Conservation (phyloP, 2,888 invertebrate genomes). For the Halictus ligatus region DNA sequence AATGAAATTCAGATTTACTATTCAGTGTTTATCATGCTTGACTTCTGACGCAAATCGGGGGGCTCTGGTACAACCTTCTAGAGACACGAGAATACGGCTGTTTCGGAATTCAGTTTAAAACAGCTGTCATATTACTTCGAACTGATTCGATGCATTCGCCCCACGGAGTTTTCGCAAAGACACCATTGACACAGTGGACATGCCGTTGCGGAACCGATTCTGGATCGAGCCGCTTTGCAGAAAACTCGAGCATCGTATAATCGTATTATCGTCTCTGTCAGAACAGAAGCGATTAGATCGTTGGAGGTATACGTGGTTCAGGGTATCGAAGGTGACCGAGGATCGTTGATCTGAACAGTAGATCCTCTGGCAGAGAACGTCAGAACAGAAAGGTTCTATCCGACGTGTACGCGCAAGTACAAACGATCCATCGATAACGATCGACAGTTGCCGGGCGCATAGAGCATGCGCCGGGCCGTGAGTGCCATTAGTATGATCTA, state of each 20-base stretch:
- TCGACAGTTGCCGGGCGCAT: constrained; percentile 49
- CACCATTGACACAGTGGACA: neutral
- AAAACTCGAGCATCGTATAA: constrained; percentile 14
- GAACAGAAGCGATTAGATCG: neutral
- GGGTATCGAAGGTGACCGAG: constrained; percentile 27
- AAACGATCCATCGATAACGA: constrained; percentile 63
- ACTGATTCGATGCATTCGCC: neutral
- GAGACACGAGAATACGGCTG: neutral
- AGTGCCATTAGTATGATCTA: constrained; percentile 83
- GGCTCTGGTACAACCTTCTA: neutral
- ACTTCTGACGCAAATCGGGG: neutral
- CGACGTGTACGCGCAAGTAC: constrained; percentile 27
- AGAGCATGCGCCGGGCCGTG: constrained; percentile 56
- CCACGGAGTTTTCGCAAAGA: neutral
- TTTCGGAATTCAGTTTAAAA: neutral
- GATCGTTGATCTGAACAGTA: neutral
- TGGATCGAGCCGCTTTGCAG: neutral
- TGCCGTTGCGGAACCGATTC: neutral
- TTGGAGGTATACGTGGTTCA: neutral
- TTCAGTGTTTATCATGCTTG: neutral
- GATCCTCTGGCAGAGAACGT: constrained; percentile 19
- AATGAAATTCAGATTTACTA: neutral
- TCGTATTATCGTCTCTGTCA: constrained; percentile 26
- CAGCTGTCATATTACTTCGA: neutral
- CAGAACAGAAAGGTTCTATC: constrained; percentile 18